Conservation (phyloP, 2,888 invertebrate genomes). For the Parasteatoda lunata region DNA sequence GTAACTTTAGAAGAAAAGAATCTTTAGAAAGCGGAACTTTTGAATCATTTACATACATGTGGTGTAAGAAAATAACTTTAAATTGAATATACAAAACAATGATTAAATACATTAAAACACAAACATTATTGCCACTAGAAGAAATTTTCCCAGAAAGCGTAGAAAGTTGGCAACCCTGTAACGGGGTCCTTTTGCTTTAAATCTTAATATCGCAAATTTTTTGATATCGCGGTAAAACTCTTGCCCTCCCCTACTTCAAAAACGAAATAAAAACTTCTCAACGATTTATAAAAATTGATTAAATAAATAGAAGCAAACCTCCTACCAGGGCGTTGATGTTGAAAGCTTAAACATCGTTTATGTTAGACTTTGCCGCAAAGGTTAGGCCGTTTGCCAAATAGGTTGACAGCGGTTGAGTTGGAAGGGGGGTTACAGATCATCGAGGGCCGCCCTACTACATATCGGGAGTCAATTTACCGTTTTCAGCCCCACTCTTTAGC, state of each 20-base stretch:
- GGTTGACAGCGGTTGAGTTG: constrained; percentile 11
- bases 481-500: constrained; percentile 3
- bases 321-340: neutral
- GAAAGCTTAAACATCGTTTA: constrained; percentile 36
- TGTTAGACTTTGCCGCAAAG: neutral
- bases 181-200: too few relatives aligned
- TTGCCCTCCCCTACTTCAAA: neutral
- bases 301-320: constrained; percentile 12
- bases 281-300: constrained; percentile 9
- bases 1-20: too few relatives aligned
- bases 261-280: neutral
- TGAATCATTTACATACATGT: too few relatives aligned
- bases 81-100: too few relatives aligned
- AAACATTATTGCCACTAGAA: too few relatives aligned
- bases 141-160: too few relatives aligned
- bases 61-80: too few relatives aligned
- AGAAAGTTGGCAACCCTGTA: too few relatives aligned
- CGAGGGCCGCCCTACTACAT: constrained; percentile 23
- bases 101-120: too few relatives aligned
- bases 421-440: constrained; percentile 15
- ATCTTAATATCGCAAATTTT: too few relatives aligned
- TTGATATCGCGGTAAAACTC: too few relatives aligned
- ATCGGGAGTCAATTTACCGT: constrained; percentile 42
- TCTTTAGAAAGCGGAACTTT: too few relatives aligned
- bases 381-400: constrained; percentile 9